Percentiles rank a stretch among this genome's conserved stretches.
Conservation (phyloP, 2,113 vertebrate genomes). For the Felis chaus region DNA sequence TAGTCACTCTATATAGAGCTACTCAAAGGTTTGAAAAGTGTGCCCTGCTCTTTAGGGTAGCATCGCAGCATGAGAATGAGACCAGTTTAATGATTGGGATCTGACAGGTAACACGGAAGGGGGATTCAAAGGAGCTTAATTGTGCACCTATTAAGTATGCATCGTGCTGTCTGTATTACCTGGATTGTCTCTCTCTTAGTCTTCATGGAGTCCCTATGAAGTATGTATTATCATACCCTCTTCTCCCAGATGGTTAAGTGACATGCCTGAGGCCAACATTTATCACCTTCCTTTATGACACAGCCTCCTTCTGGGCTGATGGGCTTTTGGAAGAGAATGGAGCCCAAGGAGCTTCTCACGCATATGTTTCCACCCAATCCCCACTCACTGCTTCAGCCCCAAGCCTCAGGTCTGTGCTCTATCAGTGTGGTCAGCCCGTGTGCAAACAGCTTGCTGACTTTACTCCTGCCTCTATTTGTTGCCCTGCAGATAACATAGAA, state of each 20-base stretch:
- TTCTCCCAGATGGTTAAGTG: neutral
- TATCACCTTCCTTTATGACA: neutral
- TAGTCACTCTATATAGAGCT: neutral
- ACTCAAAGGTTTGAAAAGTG: neutral
- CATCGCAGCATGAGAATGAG: neutral
- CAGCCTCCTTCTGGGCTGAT: neutral
- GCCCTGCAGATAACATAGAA: slow-evolving; percentile 3
- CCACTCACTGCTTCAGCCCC: neutral
- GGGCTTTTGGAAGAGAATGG: neutral
- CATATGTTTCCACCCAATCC: accelerated
- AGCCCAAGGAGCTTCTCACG: neutral
- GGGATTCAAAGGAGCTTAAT: neutral
- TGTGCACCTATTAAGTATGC: neutral
- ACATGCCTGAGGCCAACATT: neutral
- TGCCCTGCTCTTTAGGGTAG: neutral
- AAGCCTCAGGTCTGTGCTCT: neutral
- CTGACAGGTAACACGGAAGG: neutral
- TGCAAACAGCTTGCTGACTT: neutral
- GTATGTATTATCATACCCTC: neutral
- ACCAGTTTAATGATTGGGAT: neutral
- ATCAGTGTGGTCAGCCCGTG: neutral
- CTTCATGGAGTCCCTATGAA: neutral
- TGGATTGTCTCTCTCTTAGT: neutral
- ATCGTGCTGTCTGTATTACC: accelerated
- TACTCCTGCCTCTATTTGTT: neutral